Percentiles rank a stretch among this genome's conserved stretches.
Evolutionary conservation across 2,113 vertebrate species (phyloP).

Genomic region (Mobula birostris): DNA sequence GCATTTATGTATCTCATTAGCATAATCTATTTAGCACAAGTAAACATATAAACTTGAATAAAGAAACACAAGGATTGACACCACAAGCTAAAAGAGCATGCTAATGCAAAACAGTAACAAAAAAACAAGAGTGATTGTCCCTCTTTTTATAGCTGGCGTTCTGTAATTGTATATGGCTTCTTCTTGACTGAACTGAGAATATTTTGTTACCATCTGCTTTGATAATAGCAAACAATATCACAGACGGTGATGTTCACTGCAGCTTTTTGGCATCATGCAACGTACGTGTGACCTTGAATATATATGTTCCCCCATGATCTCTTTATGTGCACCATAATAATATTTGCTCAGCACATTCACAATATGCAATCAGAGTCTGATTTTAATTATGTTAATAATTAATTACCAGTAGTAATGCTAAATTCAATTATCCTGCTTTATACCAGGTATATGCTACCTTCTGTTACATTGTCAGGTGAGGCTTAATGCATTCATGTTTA

Average conservation of each 20-base stretch:
- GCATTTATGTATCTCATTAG: conserved; percentile 80
- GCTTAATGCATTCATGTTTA: background rate
- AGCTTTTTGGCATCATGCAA: conserved; percentile 59
- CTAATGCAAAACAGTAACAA: conserved; percentile 52
- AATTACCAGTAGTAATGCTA: background rate
- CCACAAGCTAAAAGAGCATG: conserved; percentile 56
- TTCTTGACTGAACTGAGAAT: conserved; percentile 47
- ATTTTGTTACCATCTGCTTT: conserved; percentile 62
- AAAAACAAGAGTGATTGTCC: conserved; percentile 68
- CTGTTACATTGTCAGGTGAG: background rate
- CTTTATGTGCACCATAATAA: background rate
- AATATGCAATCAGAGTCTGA: background rate
- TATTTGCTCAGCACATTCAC: background rate
- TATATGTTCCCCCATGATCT: background rate
- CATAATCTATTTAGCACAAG: conserved; percentile 88
- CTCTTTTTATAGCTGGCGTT: conserved; percentile 58
- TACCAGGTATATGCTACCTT: background rate
- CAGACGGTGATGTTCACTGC: conserved; percentile 50
- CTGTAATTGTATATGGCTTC: conserved; percentile 59
- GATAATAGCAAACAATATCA: conserved; percentile 56
- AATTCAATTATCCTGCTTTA: background rate
- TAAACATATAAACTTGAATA: conserved; percentile 77
- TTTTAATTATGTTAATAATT: background rate
- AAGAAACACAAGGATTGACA: conserved; percentile 55
- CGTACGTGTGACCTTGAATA: conserved; percentile 42